Conservation (phyloP, 2,113 vertebrate species). For the Misgurnus anguillicaudatus region DNA sequence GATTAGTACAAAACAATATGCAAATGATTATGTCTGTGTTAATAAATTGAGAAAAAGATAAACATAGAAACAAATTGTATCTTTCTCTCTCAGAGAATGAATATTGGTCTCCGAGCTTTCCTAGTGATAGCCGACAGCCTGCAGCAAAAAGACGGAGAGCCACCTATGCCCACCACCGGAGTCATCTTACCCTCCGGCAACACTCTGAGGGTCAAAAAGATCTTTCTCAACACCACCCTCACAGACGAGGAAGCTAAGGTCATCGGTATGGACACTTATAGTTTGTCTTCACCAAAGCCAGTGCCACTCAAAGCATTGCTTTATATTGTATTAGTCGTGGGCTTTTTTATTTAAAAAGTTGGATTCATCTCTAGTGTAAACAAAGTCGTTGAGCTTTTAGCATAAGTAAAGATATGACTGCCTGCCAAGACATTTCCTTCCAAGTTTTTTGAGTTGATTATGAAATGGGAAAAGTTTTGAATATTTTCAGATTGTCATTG, state of each 20-base stretch:
- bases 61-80: not conserved
- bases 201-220: constrained; percentile 98
- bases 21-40: not conserved
- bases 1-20: too few species aligned
- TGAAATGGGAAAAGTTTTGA: not conserved
- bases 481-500: not conserved
- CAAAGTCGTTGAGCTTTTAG: not conserved
- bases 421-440: not conserved
- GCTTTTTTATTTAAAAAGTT: too few species aligned
- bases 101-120: constrained; percentile 96
- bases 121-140: constrained; percentile 97
- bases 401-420: not conserved
- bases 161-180: constrained; percentile 97
- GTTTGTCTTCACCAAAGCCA: too few species aligned
- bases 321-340: too few species aligned
- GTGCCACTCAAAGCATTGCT: too few species aligned
- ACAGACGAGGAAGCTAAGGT: constrained; percentile 98
- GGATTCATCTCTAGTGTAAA: too few species aligned
- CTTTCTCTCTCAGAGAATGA: constrained; percentile 86
- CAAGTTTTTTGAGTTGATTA: not conserved
- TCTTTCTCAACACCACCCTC: constrained; percentile 97
- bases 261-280: constrained; percentile 80
- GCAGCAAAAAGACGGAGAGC: constrained; percentile 97
- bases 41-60: not conserved
- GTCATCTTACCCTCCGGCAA: constrained; percentile 97